Conservation (phyloP, 2,888 invertebrate genomes). For the Trichopria drosophilae region DNA sequence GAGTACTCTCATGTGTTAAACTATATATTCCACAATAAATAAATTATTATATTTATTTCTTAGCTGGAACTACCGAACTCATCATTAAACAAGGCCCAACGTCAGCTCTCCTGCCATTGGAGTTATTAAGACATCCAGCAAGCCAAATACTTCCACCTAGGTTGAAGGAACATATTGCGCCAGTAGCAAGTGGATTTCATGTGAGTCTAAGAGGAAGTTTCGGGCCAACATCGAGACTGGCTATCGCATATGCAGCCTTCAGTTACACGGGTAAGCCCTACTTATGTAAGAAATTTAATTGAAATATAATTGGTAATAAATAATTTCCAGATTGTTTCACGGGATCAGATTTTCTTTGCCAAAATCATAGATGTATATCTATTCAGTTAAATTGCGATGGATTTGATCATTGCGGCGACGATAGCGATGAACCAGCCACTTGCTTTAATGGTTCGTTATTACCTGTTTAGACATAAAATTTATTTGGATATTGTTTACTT, state of each 20-base stretch:
- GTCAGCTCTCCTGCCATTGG: constrained; percentile 66
- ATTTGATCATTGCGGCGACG: constrained; percentile 77
- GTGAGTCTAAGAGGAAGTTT: constrained; percentile 70
- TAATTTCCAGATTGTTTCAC: constrained; percentile 66
- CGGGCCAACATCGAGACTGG: constrained; percentile 65
- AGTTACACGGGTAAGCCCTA: constrained; percentile 67
- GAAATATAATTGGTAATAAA: not conserved
- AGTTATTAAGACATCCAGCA: constrained; percentile 64
- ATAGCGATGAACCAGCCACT: constrained; percentile 68
- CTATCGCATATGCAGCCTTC: constrained; percentile 72
- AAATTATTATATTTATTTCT: too few species aligned
- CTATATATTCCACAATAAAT: not conserved
- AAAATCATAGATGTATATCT: constrained; percentile 72
- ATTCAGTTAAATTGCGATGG: constrained; percentile 72
- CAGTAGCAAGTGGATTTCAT: constrained; percentile 70
- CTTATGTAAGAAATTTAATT: not conserved
- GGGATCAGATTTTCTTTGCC: constrained; percentile 71
- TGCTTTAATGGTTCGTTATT: constrained; percentile 61
- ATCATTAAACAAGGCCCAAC: constrained; percentile 70
- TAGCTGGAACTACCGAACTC: constrained; percentile 66
- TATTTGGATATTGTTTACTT: constrained; percentile 6
- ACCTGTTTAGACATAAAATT: not conserved
- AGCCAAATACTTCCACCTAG: constrained; percentile 51
- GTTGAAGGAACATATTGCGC: constrained; percentile 65
- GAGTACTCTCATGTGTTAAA: constrained; percentile 9